Conservation (phyloP, 2,888 invertebrate genomes). For the Epinotia bilunana region DNA sequence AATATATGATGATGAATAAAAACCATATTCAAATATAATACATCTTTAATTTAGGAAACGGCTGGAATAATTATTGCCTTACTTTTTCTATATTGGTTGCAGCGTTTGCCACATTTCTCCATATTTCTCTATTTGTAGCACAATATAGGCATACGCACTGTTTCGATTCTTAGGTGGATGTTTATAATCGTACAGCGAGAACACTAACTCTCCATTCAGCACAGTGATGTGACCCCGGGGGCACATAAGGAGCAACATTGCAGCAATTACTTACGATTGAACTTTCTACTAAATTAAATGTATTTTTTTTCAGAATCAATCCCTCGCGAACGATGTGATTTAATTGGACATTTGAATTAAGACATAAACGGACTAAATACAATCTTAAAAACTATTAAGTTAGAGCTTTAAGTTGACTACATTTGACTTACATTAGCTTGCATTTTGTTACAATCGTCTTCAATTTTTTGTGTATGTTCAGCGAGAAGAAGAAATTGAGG, state of each 20-base stretch:
- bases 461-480: too few species aligned
- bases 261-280: slow-evolving; percentile 41
- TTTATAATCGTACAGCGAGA: slow-evolving; percentile 6
- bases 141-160: background rate
- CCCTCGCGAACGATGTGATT: slow-evolving; percentile 2
- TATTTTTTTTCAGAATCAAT: slow-evolving; percentile 24
- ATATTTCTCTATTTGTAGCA: too few species aligned
- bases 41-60: too few species aligned
- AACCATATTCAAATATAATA: too few species aligned
- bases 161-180: background rate
- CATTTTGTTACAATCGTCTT: too few species aligned
- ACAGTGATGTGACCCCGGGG: slow-evolving; percentile 28
- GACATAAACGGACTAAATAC: background rate
- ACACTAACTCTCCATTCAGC: slow-evolving; percentile 42
- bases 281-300: slow-evolving; percentile 42
- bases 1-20: too few species aligned
- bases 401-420: too few species aligned
- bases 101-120: too few species aligned
- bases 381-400: too few species aligned
- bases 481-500: background rate
- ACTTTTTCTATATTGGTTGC: too few species aligned
- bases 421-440: too few species aligned
- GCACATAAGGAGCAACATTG: slow-evolving; percentile 28
- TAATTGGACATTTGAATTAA: background rate
- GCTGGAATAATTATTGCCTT: too few species aligned